Evolutionary conservation across 2,113 vertebrate genomes (phyloP), one percentile per base, ranked within the genome.

Genomic region (Campylomormyrus numenius): DNA sequence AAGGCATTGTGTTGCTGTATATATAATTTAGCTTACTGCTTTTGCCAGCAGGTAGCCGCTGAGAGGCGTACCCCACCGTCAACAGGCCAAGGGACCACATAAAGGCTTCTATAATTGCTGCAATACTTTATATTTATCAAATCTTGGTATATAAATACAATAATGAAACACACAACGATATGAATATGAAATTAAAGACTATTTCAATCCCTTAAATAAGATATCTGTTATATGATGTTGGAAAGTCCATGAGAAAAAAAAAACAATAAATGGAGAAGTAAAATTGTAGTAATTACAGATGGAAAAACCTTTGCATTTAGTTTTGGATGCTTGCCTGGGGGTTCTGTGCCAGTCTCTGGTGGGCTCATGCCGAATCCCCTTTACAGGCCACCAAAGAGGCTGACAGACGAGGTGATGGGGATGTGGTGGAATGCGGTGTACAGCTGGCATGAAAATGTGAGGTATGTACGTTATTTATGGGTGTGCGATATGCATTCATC

Each of bases 361-460:
- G 74, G 35, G 74, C 35, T 80, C 35, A 80, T 80, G 74, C 31
- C 74, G 35, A 80, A 80, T 80, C 74, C 74, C 74, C 74, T 80
- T 80, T 42, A 42, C 74, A 80, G 74, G 35, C 74, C 74, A 80
- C 35, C 74, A 80, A 19, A 80, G 74, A 39, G 74, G 35, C 74
- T 80, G 74, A 80, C 74, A 80, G 74, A 80, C 31, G 35, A 80
- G 74, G 74, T 80, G 74, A 80, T 80, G 74, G 74, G 74, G 31
- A 80, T 39, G 74, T 42, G 74, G 74, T 80, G 74, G 74, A 35
- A 80, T 80, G 74, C 74, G 17, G 74, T 15, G 35, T 80, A 80
- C 74, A 80, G 35, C 74, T 80, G 74, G 35, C 35, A 42, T 80
- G 74, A 80, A 10, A 80, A 39, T 39, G 74, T 35, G 74, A 80